Evolutionary conservation across 2,888 invertebrate genomes (phyloP), one percentile per base, ranked within the genome.

Genomic region (Drosophila multiciliata): DNA sequence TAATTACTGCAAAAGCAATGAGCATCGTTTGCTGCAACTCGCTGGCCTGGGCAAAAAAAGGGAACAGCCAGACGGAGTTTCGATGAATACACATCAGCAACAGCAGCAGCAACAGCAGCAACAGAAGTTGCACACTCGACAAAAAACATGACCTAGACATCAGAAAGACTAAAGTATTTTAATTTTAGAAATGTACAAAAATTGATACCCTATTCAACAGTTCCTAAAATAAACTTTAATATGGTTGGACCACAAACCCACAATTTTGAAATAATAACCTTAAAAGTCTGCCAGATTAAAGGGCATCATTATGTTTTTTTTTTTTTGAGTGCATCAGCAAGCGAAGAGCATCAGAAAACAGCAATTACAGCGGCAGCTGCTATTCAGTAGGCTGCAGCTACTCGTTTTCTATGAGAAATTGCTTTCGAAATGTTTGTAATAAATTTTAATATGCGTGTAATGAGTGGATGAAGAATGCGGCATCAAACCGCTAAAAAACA

Each of bases 1-100:
- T 92, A 92, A 92, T 92, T 92, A 92, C 91, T 91, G 90, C 87
- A 82, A 92, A 92, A 88, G 92, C 91, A 91, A 91, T 89, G 85
- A 81, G 78, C 80, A 85, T 65, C 81, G 75, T 60, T 80, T 68
- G 58, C 23, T 15, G 15, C 23, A 23, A 15, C 45, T 23, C 23
- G 45, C 23, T 23, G 45, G 23, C 12, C 54, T 17, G 49, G 42
- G 45, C 57, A 50, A 52, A 61, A 61, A 52, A 61, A 64, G 69
- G 50, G 62, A 60, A 57, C 59, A 33, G 62, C 55, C 66, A 66
- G 70, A 60, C 71, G 66, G 68, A 40, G 33, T 49, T 58, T 57
- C 69, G 69, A 68, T 80, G 80, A 80, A 68, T 71, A 64, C 75
- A 66, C 82, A 86, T 75, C 82, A 70, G 78, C 48, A 66, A 62